Conservation (phyloP, 2,797 vertebrate species). For the Notamacropus eugenii region DNA sequence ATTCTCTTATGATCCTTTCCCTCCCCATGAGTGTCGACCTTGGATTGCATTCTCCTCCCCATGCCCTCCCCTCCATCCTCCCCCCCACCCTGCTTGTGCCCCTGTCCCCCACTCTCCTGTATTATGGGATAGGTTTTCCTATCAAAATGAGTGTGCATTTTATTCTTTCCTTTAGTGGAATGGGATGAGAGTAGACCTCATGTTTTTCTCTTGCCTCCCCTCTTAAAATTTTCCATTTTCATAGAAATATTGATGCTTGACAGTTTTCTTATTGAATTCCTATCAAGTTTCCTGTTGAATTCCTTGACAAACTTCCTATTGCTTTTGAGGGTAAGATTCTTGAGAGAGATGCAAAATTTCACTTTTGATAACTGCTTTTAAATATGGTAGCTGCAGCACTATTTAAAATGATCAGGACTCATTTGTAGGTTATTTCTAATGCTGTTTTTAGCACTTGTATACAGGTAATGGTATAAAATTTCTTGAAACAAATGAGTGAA, state of each 20-base stretch:
- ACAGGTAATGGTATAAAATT: conserved; percentile 12
- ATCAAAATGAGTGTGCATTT: no score
- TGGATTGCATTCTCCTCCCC: no score
- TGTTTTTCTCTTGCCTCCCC: no score
- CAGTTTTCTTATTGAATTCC: conserved; percentile 19
- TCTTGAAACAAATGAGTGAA: not conserved
- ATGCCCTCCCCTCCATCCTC: no score
- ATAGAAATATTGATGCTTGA: conserved; percentile 27
- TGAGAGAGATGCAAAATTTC: not conserved
- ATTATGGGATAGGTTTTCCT: no score
- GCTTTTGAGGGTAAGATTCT: not conserved
- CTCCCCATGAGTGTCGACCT: no score
- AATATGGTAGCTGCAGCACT: not conserved
- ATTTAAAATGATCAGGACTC: conserved; percentile 40
- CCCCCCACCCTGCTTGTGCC: no score
- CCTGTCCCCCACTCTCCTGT: no score
- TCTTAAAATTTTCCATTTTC: conserved; percentile 44
- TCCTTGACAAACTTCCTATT: conserved; percentile 20
- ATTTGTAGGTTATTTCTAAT: not conserved
- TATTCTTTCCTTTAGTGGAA: no score
- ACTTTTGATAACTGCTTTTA: conserved; percentile 46
- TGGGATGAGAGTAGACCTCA: no score
- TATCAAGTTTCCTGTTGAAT: conserved; percentile 21
- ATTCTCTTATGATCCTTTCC: no score
- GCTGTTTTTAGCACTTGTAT: not conserved